These are phyloP conservation scores for Henicopernis longicauda DNA, from an alignment of 2,113 vertebrate species.

Conservation along the genomic window DNA sequence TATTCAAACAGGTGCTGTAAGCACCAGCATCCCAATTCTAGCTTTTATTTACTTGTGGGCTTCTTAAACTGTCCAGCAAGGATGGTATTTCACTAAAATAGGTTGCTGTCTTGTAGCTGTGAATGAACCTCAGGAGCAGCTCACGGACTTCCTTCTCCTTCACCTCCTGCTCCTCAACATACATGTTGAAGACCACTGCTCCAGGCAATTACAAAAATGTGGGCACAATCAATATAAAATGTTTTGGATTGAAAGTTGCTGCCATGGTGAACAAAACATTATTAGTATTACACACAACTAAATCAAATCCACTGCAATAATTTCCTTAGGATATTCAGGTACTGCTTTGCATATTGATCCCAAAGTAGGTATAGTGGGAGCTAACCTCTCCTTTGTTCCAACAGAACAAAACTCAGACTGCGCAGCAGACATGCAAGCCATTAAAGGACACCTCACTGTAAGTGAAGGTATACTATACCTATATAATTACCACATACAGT, in stretches of 20 bases:
- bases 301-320: not conserved
- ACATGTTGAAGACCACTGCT: not conserved
- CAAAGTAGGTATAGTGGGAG: not conserved
- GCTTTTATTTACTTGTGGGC: not conserved
- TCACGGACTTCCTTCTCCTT: not conserved
- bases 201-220: not conserved
- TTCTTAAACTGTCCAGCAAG: not conserved
- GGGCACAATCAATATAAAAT: not conserved
- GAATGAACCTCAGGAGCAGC: not conserved
- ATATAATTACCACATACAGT: too few species aligned
- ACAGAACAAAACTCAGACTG: not conserved
- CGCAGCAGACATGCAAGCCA: not conserved
- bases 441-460: not conserved
- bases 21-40: not conserved
- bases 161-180: not conserved
- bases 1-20: not conserved
- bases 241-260: not conserved
- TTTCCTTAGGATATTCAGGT: not conserved
- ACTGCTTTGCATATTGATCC: not conserved
- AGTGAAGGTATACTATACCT: not conserved
- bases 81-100: not conserved
- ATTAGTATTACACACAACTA: not conserved
- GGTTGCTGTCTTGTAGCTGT: not conserved
- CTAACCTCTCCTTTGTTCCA: not conserved
- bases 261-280: accelerated